phyloP scores from a whole-genome alignment of 2,888 invertebrate species.

The Horisme vitalbata region DNA sequence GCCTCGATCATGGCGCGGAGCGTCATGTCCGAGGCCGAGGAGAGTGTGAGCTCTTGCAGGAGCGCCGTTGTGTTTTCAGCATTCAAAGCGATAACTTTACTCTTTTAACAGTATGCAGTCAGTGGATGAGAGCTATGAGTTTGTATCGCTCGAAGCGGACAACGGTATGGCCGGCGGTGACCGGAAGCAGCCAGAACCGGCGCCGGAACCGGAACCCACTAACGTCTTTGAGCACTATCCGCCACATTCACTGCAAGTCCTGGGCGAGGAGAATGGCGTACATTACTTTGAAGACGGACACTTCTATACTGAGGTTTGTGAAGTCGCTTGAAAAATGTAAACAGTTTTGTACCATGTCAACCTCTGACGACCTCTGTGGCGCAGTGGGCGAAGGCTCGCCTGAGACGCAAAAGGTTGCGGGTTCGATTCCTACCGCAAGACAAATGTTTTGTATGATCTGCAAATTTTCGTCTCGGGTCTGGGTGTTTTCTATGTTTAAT shows the following conservation, averaged over 20 bases:
- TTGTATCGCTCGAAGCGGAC: slow-evolving; percentile 71
- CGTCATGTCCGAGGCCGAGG: no score
- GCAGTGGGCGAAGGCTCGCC: no score
- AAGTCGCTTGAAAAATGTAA: background rate
- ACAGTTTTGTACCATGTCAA: background rate
- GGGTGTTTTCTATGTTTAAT: no score
- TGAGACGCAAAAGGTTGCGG: no score
- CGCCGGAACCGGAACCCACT: slow-evolving; percentile 29
- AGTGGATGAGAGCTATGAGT: slow-evolving; percentile 80
- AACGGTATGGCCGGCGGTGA: slow-evolving; percentile 58
- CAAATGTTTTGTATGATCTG: no score
- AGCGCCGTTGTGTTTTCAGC: no score
- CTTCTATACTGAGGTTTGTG: slow-evolving; percentile 91
- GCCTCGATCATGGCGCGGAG: no score
- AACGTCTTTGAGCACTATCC: slow-evolving; percentile 79
- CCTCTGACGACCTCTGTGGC: no score
- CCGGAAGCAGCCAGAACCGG: slow-evolving; percentile 43
- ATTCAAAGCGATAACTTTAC: no score
- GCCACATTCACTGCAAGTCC: slow-evolving; percentile 86
- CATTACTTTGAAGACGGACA: slow-evolving; percentile 97
- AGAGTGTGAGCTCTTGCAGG: no score
- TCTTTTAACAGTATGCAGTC: slow-evolving; percentile 70
- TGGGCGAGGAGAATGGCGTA: slow-evolving; percentile 92
- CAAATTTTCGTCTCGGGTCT: no score
- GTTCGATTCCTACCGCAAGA: no score